Conservation (phyloP, 2,113 vertebrate genomes). For the Pterophyllum scalare region DNA sequence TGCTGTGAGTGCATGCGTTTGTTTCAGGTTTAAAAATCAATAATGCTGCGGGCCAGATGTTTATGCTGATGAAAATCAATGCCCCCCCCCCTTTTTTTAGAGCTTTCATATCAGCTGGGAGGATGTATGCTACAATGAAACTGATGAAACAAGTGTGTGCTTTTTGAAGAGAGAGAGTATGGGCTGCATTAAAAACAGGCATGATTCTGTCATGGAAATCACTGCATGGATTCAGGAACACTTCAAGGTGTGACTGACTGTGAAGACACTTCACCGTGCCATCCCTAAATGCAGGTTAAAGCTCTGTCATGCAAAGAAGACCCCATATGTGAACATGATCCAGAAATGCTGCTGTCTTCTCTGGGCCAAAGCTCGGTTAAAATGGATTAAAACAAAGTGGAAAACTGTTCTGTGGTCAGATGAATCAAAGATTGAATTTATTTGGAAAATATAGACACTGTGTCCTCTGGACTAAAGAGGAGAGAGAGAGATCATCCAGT, state of each 20-base stretch:
- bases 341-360: background rate
- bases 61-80: slow-evolving; percentile 69
- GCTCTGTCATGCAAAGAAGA: background rate
- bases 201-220: background rate
- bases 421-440: too few relatives aligned
- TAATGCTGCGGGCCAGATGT: slow-evolving; percentile 63
- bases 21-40: slow-evolving; percentile 52
- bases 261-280: background rate
- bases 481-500: background rate
- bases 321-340: background rate
- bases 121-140: background rate
- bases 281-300: background rate
- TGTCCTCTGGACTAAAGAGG: background rate
- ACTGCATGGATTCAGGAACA: background rate
- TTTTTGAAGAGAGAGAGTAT: background rate
- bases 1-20: slow-evolving; percentile 26
- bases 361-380: background rate
- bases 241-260: too few relatives aligned
- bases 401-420: too few relatives aligned
- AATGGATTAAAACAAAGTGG: background rate
- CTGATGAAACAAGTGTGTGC: background rate
- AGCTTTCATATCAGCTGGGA: slow-evolving; percentile 29
- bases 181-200: background rate
- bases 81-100: slow-evolving; percentile 36
- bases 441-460: background rate